Base-by-base conservation (phyloP, 2,888 invertebrate genomes). In the Gisinianus flammeolus region DNA sequence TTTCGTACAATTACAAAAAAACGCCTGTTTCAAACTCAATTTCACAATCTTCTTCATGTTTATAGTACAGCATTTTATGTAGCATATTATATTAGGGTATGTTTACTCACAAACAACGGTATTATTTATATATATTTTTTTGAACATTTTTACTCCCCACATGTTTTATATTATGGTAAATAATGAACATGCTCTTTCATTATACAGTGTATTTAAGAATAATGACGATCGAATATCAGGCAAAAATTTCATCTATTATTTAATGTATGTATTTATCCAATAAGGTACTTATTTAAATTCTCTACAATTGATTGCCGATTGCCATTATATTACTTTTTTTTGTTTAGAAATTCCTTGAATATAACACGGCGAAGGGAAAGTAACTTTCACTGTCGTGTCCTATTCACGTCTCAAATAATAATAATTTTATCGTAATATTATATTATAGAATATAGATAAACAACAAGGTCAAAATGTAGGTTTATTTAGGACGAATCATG, bases 281-380 rank as follows among this genome's bases (percentile, higher is more conserved):
- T 54, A 54, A 54, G 54, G 54, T 54, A 54, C 54, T 54, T 54
- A 54, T 54, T 54, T 16, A 54, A n/a, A 54, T n/a, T n/a, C n/a
- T 54, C 54, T 54, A 54, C 54, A n/a, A 54, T 54, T 54, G n/a
- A n/a, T n/a, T n/a, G n/a, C n/a, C n/a, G 54, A 54, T 54, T 54
- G 54, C 54, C 54, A 54, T 54, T 6, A 44, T 16, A 44, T 10
- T 44, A 16, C 16, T 10, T 44, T 44, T 44, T 44, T 54, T 54
- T 54, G 19, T 44, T 44, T 44, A 44, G 16, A 16, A 44, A 44
- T 10, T 44, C 16, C 8, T 6, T 44, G 16, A 10, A 44, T 44
- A 44, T 44, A 16, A 44, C 54, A 54, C n/a, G n/a, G 16, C 16
- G 54, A 54, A n/a, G 19, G 16, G 16, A 54, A 16, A 54, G 54